Conservation (phyloP, 2,888 invertebrate species). For the Orchesella flavescens region DNA sequence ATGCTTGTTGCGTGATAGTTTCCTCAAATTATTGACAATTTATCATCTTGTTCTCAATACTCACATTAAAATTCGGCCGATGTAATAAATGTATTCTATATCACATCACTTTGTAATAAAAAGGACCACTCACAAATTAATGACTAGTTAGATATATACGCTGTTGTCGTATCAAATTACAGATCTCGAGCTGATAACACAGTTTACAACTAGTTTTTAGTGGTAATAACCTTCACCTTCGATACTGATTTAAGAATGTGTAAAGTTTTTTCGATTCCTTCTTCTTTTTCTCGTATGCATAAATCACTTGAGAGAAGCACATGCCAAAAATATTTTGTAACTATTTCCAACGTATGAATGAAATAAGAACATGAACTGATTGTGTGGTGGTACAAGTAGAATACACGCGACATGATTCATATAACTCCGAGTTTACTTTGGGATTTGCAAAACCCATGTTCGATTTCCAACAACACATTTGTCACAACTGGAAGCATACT, state of each 20-base stretch:
- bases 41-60: not conserved
- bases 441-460: not conserved
- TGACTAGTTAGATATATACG: not conserved
- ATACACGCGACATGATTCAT: not conserved
- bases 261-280: too few relatives aligned
- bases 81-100: not conserved
- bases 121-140: not conserved
- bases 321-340: not conserved
- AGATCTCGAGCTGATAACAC: not conserved
- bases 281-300: not conserved
- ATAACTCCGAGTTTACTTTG: not conserved
- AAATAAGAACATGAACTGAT: not conserved
- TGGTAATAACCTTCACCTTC: slow-evolving; percentile 23
- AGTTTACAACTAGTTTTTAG: not conserved
- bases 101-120: not conserved
- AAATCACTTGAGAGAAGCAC: not conserved
- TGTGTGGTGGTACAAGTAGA: not conserved
- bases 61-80: not conserved
- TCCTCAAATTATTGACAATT: not conserved
- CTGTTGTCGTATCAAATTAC: slow-evolving; percentile 1
- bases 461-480: not conserved
- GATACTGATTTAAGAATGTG: not conserved
- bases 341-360: not conserved
- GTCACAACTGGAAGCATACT: not conserved
- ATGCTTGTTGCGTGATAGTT: not conserved